Evolutionary conservation across 2,797 vertebrate genomes (phyloP).

Genomic region (Sciurus carolinensis): DNA sequence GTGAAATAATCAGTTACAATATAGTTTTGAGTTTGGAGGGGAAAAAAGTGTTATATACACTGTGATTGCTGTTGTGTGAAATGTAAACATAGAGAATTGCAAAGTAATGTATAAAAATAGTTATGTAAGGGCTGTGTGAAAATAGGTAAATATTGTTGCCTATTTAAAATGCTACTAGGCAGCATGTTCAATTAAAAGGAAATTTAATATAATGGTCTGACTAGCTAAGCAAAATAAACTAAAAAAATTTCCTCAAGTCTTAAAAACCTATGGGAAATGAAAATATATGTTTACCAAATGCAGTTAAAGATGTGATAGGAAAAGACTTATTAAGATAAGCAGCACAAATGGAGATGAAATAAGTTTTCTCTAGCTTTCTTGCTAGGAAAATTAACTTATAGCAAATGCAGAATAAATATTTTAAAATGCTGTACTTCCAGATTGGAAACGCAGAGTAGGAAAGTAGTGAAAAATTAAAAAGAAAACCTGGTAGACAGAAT

Average conservation of each 20-base stretch:
- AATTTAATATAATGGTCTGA: slow-evolving; percentile 53
- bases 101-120: slow-evolving; percentile 45
- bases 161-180: slow-evolving; percentile 55
- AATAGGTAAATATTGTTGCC: slow-evolving; percentile 20
- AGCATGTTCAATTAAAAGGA: slow-evolving; percentile 66
- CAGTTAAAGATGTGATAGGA: slow-evolving; percentile 27
- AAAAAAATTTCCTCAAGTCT: slow-evolving; percentile 27
- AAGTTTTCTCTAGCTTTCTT: slow-evolving; percentile 54
- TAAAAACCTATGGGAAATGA: slow-evolving; percentile 63
- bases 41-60: not conserved
- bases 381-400: slow-evolving; percentile 71
- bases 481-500: not conserved
- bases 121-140: not conserved
- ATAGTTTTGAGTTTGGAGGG: not conserved
- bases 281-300: slow-evolving; percentile 67
- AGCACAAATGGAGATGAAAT: slow-evolving; percentile 65
- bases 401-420: slow-evolving; percentile 73
- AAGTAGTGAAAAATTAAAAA: slow-evolving; percentile 38
- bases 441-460: slow-evolving; percentile 52
- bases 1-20: slow-evolving; percentile 42
- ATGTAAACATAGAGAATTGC: not conserved
- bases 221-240: slow-evolving; percentile 67
- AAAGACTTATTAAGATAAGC: slow-evolving; percentile 59
- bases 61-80: not conserved
- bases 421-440: slow-evolving; percentile 41